phyloP scores from a whole-genome alignment of 2,888 invertebrate species.

The Agrotis puta region DNA sequence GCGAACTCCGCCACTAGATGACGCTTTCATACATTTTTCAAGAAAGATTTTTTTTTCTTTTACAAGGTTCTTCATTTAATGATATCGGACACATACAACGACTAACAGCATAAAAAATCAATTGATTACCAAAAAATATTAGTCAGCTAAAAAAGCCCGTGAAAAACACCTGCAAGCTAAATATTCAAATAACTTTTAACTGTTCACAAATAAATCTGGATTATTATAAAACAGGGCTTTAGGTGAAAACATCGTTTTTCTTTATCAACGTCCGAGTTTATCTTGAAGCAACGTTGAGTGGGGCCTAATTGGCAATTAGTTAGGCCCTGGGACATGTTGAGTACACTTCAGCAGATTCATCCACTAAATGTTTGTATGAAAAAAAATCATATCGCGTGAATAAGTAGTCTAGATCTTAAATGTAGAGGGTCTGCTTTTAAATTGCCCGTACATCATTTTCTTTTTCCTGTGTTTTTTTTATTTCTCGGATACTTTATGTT shows the following conservation, averaged over 20 bases:
- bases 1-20: conserved; percentile 74
- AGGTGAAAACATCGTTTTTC: conserved; percentile 61
- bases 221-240: conserved; percentile 47
- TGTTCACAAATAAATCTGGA: conserved; percentile 32
- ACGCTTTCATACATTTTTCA: conserved; percentile 66
- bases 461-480: conserved; percentile 12
- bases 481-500: conserved; percentile 1
- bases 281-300: conserved; percentile 65
- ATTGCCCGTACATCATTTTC: neutral
- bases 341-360: conserved; percentile 61
- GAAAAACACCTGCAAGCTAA: conserved; percentile 21
- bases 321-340: conserved; percentile 64
- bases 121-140: conserved; percentile 4
- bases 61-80: neutral
- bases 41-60: neutral
- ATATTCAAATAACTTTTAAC: conserved; percentile 50
- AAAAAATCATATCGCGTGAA: conserved; percentile 40
- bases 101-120: neutral
- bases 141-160: neutral
- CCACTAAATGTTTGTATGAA: conserved; percentile 60
- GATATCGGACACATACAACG: neutral
- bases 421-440: conserved; percentile 11
- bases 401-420: conserved; percentile 18
- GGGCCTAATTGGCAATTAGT: conserved; percentile 79
- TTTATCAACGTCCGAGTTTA: conserved; percentile 64